Base-by-base conservation (phyloP, 2,113 vertebrate genomes). In the Scomber japonicus region DNA sequence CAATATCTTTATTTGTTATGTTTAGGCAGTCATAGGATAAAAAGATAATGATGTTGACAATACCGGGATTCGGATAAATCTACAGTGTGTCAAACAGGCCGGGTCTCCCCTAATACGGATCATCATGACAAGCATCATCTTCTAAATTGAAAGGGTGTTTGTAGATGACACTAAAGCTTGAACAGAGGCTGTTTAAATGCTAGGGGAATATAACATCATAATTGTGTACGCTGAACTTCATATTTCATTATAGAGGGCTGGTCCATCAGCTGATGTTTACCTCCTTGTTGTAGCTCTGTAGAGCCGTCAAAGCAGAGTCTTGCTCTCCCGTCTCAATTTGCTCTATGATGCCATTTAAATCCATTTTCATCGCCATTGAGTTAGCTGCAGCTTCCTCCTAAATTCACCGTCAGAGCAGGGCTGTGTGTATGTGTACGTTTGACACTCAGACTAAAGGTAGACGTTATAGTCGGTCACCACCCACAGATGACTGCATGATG, bases 311-410 rank as follows among this genome's bases (percentile, higher is more conserved):
- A 17, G 94, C 94, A 0, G 81, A 65, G 57, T 97, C 96, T 66
- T 98, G 96, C 19, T 96, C 93, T 13, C 96, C 96, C 0, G 92
- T 93, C 91, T 97, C 96, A 93, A 98, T 87, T 0, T 95, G 94
- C 76, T 96, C 94, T 13, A 97, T 95, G 24, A 96, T 93, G 1
- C 51, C 84, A 85, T 91, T 84, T 75, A 97, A 90, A 78, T 98
- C 96, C 97, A 98, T 97, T 16, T 90, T 91, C 70, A 44, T 88
- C 16, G n/a, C 61, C 73, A 78, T 71, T 80, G 79, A 50, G 16
- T n/a, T 49, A 50, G 66, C 48, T 61, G 61, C 48, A 21, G 64
- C 51, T 60, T 61, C 13, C 50, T 16, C 35, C 45, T 19, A 21
- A 9, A 24, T 57, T 9, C 50, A 44, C 45, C 8, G n/a, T 35